A percentile compares a stretch with the other conserved stretches of the same genome.
phyloP scores from a whole-genome alignment of 1,140 invertebrate genomes.

The Tribolium madens region DNA sequence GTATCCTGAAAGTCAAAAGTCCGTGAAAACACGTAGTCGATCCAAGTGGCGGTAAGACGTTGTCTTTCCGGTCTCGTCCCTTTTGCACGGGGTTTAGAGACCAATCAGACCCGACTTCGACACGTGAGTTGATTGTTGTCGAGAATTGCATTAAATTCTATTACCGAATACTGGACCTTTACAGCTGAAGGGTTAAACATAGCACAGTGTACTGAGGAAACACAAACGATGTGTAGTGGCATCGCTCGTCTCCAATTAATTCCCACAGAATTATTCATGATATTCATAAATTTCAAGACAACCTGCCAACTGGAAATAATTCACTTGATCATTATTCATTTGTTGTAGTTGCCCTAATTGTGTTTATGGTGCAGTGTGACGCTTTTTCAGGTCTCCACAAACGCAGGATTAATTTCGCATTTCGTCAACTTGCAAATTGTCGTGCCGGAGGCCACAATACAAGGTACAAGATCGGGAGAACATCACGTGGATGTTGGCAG shows the following conservation, averaged over 20 bases:
- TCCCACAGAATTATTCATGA: slow-evolving; percentile 28
- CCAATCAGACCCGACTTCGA: slow-evolving; percentile 29
- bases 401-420: slow-evolving; percentile 86
- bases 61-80: slow-evolving; percentile 32
- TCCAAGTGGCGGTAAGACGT: slow-evolving; percentile 34
- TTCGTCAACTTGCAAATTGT: slow-evolving; percentile 90
- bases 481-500: slow-evolving; percentile 91
- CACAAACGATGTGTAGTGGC: slow-evolving; percentile 9
- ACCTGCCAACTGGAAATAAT: slow-evolving; percentile 21
- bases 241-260: slow-evolving; percentile 15
- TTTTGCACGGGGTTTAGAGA: slow-evolving; percentile 27
- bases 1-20: slow-evolving; percentile 24
- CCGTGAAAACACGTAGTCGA: slow-evolving; percentile 36
- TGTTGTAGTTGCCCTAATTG: slow-evolving; percentile 20
- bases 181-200: slow-evolving; percentile 9
- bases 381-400: slow-evolving; percentile 82
- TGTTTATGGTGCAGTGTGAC: slow-evolving; percentile 26
- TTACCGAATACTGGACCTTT: slow-evolving; percentile 2
- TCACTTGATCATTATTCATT: slow-evolving; percentile 35
- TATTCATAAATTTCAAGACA: slow-evolving; percentile 21
- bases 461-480: slow-evolving; percentile 81
- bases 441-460: slow-evolving; percentile 88
- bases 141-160: slow-evolving; percentile 38
- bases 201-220: background rate
- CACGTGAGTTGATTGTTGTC: slow-evolving; percentile 41